phyloP scores from a whole-genome alignment of 2,797 vertebrate genomes.

The Streptopelia turtur region DNA sequence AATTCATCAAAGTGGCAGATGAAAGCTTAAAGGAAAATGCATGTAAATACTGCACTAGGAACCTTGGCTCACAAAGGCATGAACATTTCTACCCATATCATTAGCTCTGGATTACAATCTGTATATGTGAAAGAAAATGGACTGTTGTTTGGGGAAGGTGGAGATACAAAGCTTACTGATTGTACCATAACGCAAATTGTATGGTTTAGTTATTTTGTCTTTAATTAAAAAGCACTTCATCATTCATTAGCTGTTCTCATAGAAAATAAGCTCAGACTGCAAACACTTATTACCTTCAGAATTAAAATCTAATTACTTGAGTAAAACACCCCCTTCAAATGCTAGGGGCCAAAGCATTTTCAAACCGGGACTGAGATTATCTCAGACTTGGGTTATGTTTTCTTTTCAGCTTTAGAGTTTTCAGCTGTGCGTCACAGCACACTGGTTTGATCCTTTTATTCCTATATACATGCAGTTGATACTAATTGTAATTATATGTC shows the following conservation, averaged over 20 bases:
- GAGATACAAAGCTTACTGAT: not conserved
- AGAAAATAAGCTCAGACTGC: not conserved
- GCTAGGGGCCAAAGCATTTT: not conserved
- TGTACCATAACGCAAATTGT: not conserved
- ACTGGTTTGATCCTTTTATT: not conserved
- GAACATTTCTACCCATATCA: slow-evolving; percentile 26
- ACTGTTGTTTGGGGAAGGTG: not conserved
- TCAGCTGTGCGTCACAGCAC: not conserved
- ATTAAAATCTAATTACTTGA: not conserved
- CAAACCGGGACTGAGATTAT: not conserved
- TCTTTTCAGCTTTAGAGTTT: not conserved
- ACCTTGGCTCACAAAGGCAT: not conserved
- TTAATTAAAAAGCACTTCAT: not conserved
- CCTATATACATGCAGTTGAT: not conserved
- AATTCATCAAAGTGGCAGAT: slow-evolving; percentile 45
- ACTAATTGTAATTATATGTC: not conserved
- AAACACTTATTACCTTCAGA: not conserved
- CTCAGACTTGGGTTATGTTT: not conserved
- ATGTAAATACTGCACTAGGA: slow-evolving; percentile 52
- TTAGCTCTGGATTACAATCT: slow-evolving; percentile 15
- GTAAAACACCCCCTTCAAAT: not conserved
- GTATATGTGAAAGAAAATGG: not conserved
- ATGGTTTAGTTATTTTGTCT: not conserved
- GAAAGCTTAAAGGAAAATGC: slow-evolving; percentile 41
- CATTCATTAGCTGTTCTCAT: not conserved